Evolutionary conservation across 2,888 invertebrate species (phyloP).

Genomic region (Apeira syringaria): DNA sequence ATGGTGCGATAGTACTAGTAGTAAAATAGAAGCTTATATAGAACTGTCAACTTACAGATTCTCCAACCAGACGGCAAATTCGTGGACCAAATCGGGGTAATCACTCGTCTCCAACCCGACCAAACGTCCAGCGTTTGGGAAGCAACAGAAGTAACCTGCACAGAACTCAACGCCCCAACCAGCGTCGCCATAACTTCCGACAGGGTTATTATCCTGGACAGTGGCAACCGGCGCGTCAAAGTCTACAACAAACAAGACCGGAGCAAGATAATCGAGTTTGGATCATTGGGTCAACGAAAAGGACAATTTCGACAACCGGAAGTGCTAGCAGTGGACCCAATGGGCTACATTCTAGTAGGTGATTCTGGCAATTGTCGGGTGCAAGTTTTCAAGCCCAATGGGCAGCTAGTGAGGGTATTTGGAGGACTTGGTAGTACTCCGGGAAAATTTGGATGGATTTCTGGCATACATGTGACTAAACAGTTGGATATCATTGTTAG

Average conservation of each 20-base stretch:
- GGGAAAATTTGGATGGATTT: constrained; percentile 87
- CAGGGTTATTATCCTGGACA: constrained; percentile 85
- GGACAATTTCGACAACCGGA: constrained; percentile 90
- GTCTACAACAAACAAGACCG: constrained; percentile 80
- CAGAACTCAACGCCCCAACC: constrained; percentile 88
- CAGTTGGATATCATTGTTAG: constrained; percentile 85
- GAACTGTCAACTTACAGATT: constrained; percentile 47
- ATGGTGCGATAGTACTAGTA: no score
- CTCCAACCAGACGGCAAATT: constrained; percentile 84
- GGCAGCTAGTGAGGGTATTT: constrained; percentile 86
- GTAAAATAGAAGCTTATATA: no score
- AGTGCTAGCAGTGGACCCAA: constrained; percentile 87
- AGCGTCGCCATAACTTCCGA: constrained; percentile 85
- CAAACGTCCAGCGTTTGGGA: constrained; percentile 61
- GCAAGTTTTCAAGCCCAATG: constrained; percentile 89
- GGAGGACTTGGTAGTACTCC: constrained; percentile 77
- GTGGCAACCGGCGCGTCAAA: constrained; percentile 88
- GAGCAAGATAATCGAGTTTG: constrained; percentile 84
- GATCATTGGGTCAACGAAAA: constrained; percentile 85
- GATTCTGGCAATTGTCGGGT: constrained; percentile 91
- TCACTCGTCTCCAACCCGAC: constrained; percentile 52
- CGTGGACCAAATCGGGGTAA: constrained; percentile 84
- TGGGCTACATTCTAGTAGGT: constrained; percentile 90
- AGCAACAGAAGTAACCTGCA: constrained; percentile 59
- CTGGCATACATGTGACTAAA: constrained; percentile 85